A percentile compares a stretch with the other conserved stretches of the same genome.
phyloP scores from a whole-genome alignment of 2,113 vertebrate genomes.

The Hylia prasina region DNA sequence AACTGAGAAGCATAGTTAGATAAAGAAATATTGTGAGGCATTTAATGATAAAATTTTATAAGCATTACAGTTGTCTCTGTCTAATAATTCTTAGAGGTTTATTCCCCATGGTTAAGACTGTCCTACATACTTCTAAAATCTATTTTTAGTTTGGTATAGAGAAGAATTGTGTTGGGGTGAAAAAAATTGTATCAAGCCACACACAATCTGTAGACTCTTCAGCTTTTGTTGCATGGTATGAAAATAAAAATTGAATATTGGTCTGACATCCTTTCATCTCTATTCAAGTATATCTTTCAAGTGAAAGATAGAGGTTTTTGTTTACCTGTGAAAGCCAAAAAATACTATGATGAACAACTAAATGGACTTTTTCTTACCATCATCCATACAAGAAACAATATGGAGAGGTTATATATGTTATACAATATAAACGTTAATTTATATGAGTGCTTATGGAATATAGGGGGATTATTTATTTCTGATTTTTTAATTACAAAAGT shows the following conservation, averaged over 20 bases:
- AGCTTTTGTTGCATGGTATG: not conserved
- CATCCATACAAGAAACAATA: not conserved
- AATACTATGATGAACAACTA: not conserved
- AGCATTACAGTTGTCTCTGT: not conserved
- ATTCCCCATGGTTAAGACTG: not conserved
- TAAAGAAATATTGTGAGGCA: not conserved
- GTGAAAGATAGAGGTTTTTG: not conserved
- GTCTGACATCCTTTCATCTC: not conserved
- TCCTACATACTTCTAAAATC: not conserved
- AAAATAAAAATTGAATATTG: not conserved
- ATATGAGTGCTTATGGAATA: not conserved
- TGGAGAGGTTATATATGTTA: too few relatives aligned
- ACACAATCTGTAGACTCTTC: not conserved
- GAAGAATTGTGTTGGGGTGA: not conserved
- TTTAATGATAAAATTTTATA: not conserved
- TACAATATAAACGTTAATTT: not conserved
- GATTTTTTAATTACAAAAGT: not conserved
- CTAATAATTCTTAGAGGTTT: not conserved
- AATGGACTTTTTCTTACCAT: not conserved
- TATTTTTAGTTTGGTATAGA: not conserved
- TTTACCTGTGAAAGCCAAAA: not conserved
- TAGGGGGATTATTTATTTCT: not conserved
- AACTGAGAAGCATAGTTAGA: not conserved
- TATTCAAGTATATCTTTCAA: not conserved
- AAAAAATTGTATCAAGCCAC: not conserved